Base-by-base conservation (phyloP, 2,797 vertebrate species). In the Acipenser oxyrinchus region DNA sequence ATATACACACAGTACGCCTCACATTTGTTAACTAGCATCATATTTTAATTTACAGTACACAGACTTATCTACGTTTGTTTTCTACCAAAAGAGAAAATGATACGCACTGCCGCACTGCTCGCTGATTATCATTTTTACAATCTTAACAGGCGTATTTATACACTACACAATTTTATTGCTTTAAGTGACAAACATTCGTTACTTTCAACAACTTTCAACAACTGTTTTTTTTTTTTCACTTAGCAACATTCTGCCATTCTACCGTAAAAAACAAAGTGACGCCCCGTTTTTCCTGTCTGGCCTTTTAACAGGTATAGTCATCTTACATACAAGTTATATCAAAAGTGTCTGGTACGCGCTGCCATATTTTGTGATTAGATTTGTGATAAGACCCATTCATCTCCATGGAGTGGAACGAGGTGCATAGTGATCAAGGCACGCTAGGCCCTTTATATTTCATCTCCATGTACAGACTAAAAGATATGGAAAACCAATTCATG, bases 391-490 rank as follows among this genome's bases (percentile, higher is more conserved):
- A 63, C 55, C 66, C 73, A 86, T 89, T 88, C 82, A 87, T 77
- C 62, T 78, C 74, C 79, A 85, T 70, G 71, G 72, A 74, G 81
- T 80, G 84, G 83, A 88, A 88, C 85, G 79, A 76, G 78, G 84
- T 76, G 81, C 76, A 82, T 79, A 70, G 77, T 70, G 73, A 85
- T 79, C 81, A 72, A 85, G 77, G 86, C 87, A 88, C 85, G 84
- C 83, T 83, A 88, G 75, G 77, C 77, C 73, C 72, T 78, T 80
- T 74, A 68, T 66, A 51, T 74, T 82, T 79, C 82, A 78, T 81
- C 71, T 74, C 69, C 60, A 63, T 72, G 65, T 53, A 66, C 64
- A 70, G 71, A 84, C 81, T 73, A 59, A 62, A 75, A 62, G 81
- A 82, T 83, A 86, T 4, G 66, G 75, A 77, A 13, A 69, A 59